Percentiles rank a stretch among this genome's conserved stretches.
These are phyloP conservation scores for Dilophus febrilis DNA, from an alignment of 2,888 invertebrate genomes.

Conservation along the genomic window DNA sequence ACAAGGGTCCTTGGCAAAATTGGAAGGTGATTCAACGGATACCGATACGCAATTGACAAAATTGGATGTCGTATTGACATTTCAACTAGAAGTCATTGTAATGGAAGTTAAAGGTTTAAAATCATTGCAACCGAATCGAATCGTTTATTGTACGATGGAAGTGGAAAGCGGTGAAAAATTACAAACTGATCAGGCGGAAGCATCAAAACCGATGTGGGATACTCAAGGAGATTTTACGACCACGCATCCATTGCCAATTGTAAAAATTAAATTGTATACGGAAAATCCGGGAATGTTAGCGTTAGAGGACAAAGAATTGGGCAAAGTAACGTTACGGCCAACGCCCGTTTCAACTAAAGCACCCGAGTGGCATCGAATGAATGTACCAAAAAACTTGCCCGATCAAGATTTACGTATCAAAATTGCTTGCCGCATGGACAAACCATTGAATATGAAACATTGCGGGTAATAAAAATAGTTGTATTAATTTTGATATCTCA, in stretches of 20 bases:
- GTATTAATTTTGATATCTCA: too few species aligned
- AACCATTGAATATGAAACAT: conserved; percentile 98
- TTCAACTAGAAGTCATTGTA: conserved; percentile 94
- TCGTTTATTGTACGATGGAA: conserved; percentile 99
- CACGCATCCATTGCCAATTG: conserved; percentile 88
- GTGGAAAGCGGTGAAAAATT: conserved; percentile 97
- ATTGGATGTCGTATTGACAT: conserved; percentile 93
- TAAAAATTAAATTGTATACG: conserved; percentile 94
- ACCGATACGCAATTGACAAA: conserved; percentile 92
- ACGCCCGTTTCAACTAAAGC: conserved; percentile 72
- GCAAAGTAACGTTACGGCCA: conserved; percentile 76
- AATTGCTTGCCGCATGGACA: conserved; percentile 96
- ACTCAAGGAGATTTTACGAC: conserved; percentile 99
- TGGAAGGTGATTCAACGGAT: conserved; percentile 90
- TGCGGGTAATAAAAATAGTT: conserved; percentile 52
- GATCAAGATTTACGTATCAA: conserved; percentile 95
- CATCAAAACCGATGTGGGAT: conserved; percentile 99
- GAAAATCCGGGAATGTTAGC: conserved; percentile 95
- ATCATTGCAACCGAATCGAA: conserved; percentile 88
- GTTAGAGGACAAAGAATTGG: conserved; percentile 97
- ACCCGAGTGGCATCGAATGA: conserved; percentile 98
- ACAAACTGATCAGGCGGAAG: conserved; percentile 98
- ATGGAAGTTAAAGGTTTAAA: conserved; percentile 99
- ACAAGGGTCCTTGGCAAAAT: conserved; percentile 79
- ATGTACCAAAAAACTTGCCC: conserved; percentile 80